Base-by-base conservation (phyloP, 1,140 invertebrate genomes). In the Drosophila micromelanica region DNA sequence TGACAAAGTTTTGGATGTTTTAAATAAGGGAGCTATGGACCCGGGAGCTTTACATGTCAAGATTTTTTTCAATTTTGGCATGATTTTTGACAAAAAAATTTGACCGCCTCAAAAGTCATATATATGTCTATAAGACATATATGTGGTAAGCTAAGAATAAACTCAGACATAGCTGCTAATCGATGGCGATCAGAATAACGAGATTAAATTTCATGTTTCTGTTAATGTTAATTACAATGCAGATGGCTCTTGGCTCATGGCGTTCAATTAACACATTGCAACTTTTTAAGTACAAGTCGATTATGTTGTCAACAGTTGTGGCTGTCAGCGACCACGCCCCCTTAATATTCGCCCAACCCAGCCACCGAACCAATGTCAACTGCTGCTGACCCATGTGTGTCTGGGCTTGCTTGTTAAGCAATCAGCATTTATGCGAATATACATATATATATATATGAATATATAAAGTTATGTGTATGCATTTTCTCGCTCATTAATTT, bases 201-300 rank as follows among this genome's bases (percentile, higher is more conserved):
- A 35, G 0, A 35, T 35, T 35, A 9, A 35, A 35, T 35, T 8
- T 35, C 8, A 35, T 35, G 32, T 5, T 20, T 20, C 15, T 11
- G 15, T 45, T 8, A 12, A 35, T 52, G 37, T n/a, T 12, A 42
- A 13, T 37, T 7, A 6, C 12, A 23, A 37, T 54, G 51, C 7
- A 55, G 8, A 30, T 9, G 32, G 43, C 23, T 15, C 20, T 35
- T 11, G 49, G 3, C 23, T 30, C 20, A 30, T 45, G 74, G 9
- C 69, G 69, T 69, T 64, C 69, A 82, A 82, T 73, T 81, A 82
- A 82, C 79, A 81, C 78, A 57, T 78, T 69, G 61, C 64, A 37
- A 57, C 12, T 32, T 71, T 76, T 81, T 79, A 84, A 84, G 71
- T 75, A 55, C 61, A 75, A 84, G 80, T 84, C 80, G 79, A 84